These are phyloP conservation scores for Fragum whitleyi DNA, from an alignment of 2,888 invertebrate genomes.

Conservation along the genomic window DNA sequence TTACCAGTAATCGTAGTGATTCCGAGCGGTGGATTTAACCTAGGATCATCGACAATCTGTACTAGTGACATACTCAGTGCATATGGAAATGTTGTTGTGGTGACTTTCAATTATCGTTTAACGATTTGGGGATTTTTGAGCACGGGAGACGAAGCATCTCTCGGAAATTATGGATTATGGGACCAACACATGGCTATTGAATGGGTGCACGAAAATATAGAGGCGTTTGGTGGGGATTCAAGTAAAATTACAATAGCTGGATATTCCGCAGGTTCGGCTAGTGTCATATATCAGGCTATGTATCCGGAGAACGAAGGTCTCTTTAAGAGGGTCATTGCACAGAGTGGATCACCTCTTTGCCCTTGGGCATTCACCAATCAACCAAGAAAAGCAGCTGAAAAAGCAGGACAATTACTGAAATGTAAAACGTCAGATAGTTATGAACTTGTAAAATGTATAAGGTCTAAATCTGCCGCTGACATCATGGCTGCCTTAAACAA, in stretches of 20 bases:
- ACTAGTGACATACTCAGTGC: constrained; percentile 90
- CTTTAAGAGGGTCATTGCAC: constrained; percentile 72
- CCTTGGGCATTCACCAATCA: constrained; percentile 66
- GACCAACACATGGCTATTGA: constrained; percentile 90
- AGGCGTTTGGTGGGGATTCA: constrained; percentile 74
- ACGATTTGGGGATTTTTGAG: constrained; percentile 97
- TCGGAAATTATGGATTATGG: constrained; percentile 95
- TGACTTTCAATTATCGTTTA: constrained; percentile 95
- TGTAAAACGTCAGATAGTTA: constrained; percentile 53
- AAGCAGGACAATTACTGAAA: constrained; percentile 85
- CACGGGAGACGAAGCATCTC: constrained; percentile 90
- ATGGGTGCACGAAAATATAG: constrained; percentile 92
- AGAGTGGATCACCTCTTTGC: constrained; percentile 67
- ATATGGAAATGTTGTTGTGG: constrained; percentile 96
- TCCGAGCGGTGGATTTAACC: constrained; percentile 97
- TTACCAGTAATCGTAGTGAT: constrained; percentile 95
- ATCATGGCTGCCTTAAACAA: constrained; percentile 54
- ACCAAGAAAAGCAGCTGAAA: constrained; percentile 88
- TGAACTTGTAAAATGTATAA: constrained; percentile 56
- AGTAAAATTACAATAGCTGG: constrained; percentile 72
- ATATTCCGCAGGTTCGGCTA: constrained; percentile 74
- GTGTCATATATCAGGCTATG: constrained; percentile 70
- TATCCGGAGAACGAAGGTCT: constrained; percentile 67
- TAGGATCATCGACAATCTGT: constrained; percentile 93
- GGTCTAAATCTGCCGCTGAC: constrained; percentile 42